Evolutionary conservation across 2,888 invertebrate genomes (phyloP).

Genomic region (Drosophila borborema): DNA sequence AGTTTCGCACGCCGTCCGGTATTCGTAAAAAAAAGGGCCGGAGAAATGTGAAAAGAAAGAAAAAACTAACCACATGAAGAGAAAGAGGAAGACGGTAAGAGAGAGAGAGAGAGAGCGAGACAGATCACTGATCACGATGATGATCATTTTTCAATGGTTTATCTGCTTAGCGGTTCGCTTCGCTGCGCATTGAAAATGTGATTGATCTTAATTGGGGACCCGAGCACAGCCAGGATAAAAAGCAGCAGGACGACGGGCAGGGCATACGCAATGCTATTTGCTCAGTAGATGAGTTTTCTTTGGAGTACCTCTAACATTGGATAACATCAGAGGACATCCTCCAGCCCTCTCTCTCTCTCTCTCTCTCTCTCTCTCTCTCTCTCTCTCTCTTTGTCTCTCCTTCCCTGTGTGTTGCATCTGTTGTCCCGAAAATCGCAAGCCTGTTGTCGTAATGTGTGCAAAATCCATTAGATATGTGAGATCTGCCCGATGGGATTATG

Average conservation of each 20-base stretch:
- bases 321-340: constrained; percentile 58
- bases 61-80: constrained; percentile 31
- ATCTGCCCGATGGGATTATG: constrained; percentile 67
- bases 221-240: constrained; percentile 15
- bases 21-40: constrained; percentile 41
- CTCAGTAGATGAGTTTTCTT: constrained; percentile 40
- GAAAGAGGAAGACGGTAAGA: not conserved
- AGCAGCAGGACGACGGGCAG: constrained; percentile 16
- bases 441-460: constrained; percentile 63
- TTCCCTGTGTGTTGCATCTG: constrained; percentile 24
- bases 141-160: constrained; percentile 64
- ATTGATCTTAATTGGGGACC: constrained; percentile 76
- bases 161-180: constrained; percentile 64
- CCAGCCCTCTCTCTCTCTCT: not conserved
- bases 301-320: constrained; percentile 46
- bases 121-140: constrained; percentile 29
- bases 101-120: constrained; percentile 4
- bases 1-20: constrained; percentile 66
- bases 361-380: constrained; percentile 1
- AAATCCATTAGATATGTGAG: constrained; percentile 78
- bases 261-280: constrained; percentile 47
- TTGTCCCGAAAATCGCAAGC: constrained; percentile 47
- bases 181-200: constrained; percentile 64
- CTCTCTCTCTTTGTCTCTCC: constrained; percentile 7
- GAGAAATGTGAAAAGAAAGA: constrained; percentile 12